These are phyloP conservation scores for Rhinogobius similis DNA, from an alignment of 2,113 vertebrate species.

Conservation along the genomic window DNA sequence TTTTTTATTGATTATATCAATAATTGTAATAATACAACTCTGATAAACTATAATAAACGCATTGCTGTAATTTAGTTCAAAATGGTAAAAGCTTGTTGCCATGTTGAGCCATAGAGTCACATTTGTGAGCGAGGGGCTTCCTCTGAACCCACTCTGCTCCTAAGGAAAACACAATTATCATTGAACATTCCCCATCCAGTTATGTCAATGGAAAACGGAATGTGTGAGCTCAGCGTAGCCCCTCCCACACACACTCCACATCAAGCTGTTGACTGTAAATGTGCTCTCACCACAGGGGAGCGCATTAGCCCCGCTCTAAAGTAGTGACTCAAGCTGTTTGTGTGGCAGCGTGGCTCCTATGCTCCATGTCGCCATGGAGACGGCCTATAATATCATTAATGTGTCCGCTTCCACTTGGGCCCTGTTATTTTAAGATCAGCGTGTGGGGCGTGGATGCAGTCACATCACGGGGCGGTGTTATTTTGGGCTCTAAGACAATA, in stretches of 20 bases:
- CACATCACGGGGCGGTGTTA: conserved; percentile 51
- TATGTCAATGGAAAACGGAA: conserved; percentile 72
- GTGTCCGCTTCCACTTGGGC: conserved; percentile 68
- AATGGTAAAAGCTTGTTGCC: background rate
- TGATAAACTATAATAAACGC: too few relatives aligned
- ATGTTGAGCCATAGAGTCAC: too few relatives aligned
- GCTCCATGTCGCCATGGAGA: conserved; percentile 56
- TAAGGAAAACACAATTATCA: conserved; percentile 67
- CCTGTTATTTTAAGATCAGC: conserved; percentile 64
- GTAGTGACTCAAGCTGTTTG: conserved; percentile 70
- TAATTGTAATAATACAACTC: too few relatives aligned
- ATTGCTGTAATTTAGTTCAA: background rate
- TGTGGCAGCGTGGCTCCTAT: conserved; percentile 51
- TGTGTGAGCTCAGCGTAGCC: conserved; percentile 64
- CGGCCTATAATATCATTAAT: conserved; percentile 68
- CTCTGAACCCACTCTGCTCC: conserved; percentile 29
- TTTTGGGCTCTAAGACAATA: conserved; percentile 56
- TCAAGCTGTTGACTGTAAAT: conserved; percentile 51
- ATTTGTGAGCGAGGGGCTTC: conserved; percentile 2
- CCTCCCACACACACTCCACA: conserved; percentile 34
- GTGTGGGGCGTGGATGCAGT: conserved; percentile 32
- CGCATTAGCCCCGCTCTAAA: conserved; percentile 29
- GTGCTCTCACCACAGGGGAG: conserved; percentile 41
- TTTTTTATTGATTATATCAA: too few relatives aligned
- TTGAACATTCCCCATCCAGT: conserved; percentile 62